Evolutionary conservation across 1,140 invertebrate species (phyloP).

Genomic region (Charaxes varanes): DNA sequence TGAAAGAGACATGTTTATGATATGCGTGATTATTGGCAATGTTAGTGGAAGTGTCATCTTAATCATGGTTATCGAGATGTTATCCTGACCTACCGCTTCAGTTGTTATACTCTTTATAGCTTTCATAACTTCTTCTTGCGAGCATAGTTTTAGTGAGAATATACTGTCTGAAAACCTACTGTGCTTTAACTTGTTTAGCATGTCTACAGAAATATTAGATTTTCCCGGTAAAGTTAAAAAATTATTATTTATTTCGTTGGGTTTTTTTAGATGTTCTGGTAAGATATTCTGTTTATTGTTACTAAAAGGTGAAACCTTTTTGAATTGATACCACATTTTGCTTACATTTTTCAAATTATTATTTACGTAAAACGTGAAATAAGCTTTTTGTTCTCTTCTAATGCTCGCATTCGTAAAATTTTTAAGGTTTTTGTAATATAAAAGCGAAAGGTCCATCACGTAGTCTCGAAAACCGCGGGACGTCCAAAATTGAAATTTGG

Average conservation of each 20-base stretch:
- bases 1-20: constrained; percentile 3
- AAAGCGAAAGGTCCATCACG: too few relatives aligned
- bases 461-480: too few relatives aligned
- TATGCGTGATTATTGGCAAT: neutral
- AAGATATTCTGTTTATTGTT: neutral
- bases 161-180: neutral
- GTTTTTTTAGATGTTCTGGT: neutral
- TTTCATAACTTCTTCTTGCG: neutral
- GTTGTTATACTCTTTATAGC: neutral
- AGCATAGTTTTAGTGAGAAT: neutral
- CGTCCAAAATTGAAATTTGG: too few relatives aligned
- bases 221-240: neutral
- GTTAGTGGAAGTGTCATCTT: neutral
- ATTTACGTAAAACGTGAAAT: neutral
- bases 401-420: neutral
- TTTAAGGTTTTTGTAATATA: neutral
- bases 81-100: constrained; percentile 5
- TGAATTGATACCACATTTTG: constrained; percentile 3
- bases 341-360: neutral
- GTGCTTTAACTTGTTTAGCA: neutral
- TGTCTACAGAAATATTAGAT: neutral
- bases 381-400: neutral
- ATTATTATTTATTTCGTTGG: neutral
- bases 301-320: neutral
- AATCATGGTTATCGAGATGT: constrained; percentile 4